phyloP scores from a whole-genome alignment of 1,140 invertebrate genomes.

The Drosophila aff. region DNA sequence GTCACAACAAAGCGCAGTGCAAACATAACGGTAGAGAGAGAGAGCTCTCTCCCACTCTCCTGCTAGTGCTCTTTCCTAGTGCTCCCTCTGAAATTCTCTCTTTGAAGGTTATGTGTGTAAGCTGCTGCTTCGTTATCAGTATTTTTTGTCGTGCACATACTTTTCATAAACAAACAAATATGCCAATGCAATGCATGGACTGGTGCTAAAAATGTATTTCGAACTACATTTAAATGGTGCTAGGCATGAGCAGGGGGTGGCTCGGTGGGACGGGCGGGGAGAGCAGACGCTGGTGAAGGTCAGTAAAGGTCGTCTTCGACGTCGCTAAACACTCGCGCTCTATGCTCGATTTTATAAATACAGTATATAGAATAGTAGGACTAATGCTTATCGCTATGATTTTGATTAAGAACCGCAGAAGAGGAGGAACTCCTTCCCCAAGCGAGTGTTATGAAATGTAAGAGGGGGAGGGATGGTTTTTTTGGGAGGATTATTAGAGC shows the following conservation, averaged over 20 bases:
- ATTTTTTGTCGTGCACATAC: constrained; percentile 59
- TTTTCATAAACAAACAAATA: constrained; percentile 78
- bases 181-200: constrained; percentile 42
- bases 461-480: constrained; percentile 21
- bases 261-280: constrained; percentile 11
- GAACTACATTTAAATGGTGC: constrained; percentile 53
- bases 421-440: constrained; percentile 32
- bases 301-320: constrained; percentile 78
- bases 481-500: constrained; percentile 34
- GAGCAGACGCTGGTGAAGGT: constrained; percentile 74
- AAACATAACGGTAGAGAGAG: constrained; percentile 9
- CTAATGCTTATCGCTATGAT: constrained; percentile 49
- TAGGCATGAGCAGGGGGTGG: constrained; percentile 1
- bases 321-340: constrained; percentile 50
- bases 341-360: constrained; percentile 45
- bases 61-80: constrained; percentile 12
- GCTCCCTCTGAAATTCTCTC: constrained; percentile 1
- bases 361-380: constrained; percentile 45
- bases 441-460: constrained; percentile 63
- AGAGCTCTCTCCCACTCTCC: constrained; percentile 8
- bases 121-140: constrained; percentile 58
- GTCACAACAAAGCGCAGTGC: constrained; percentile 37
- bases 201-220: constrained; percentile 35
- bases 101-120: constrained; percentile 35
- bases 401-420: constrained; percentile 15